Conservation (phyloP, 2,113 vertebrate genomes). For the Lepus americanus region DNA sequence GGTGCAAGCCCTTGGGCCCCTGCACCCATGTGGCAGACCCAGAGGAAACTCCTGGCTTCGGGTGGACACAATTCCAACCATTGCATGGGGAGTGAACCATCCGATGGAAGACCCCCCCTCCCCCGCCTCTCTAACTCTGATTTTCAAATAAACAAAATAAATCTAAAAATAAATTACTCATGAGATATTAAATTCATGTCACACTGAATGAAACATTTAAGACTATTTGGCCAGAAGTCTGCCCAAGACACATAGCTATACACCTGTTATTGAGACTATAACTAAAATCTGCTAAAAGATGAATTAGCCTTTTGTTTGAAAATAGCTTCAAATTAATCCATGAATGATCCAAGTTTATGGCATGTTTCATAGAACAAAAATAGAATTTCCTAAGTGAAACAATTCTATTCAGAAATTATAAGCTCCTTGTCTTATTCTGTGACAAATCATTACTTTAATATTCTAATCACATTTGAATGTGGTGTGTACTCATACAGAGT, state of each 20-base stretch:
- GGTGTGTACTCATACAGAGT: not conserved
- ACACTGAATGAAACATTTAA: not conserved
- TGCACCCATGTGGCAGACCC: no score
- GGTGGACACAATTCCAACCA: no score
- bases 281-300: not conserved
- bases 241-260: not conserved
- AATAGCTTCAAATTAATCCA: conserved; percentile 51
- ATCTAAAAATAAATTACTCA: not conserved
- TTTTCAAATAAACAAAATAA: no score
- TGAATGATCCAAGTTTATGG: not conserved
- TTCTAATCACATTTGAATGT: not conserved
- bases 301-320: conserved; percentile 31
- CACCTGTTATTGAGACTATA: not conserved
- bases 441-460: not conserved
- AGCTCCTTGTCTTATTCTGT: not conserved
- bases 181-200: not conserved
- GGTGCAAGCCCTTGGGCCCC: no score
- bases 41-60: no score
- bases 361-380: conserved; percentile 48
- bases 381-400: conserved; percentile 44
- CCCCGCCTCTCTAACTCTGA: no score
- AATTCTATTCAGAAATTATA: not conserved
- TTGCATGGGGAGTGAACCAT: no score
- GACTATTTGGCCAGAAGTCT: not conserved
- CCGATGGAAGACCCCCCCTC: no score